Percentiles rank a stretch among this genome's conserved stretches.
Conservation (phyloP, 2,797 vertebrate species). For the Pangasius krempfi region DNA sequence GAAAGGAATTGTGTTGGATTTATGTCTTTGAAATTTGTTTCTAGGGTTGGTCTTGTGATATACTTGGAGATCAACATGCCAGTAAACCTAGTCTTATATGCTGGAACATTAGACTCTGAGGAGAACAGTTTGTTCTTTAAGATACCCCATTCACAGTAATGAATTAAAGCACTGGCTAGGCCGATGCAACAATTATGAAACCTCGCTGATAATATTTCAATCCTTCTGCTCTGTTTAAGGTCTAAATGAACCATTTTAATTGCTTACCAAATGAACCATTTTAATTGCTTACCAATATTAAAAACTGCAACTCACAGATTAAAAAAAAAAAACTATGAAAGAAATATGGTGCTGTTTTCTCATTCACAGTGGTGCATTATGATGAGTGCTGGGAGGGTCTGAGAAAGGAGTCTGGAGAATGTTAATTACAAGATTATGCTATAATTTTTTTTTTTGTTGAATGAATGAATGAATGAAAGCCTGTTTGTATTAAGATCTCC, state of each 20-base stretch:
- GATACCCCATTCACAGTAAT: too few species aligned
- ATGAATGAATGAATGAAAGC: slow-evolving; percentile 58
- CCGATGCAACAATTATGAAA: background rate
- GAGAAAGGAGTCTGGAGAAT: slow-evolving; percentile 13
- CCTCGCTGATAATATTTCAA: background rate
- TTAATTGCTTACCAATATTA: background rate
- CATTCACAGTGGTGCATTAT: background rate
- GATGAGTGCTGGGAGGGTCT: slow-evolving; percentile 13
- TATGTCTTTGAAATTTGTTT: background rate
- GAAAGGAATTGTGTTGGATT: slow-evolving; percentile 14
- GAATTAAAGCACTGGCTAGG: background rate
- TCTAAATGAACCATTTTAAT: background rate
- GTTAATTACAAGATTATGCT: slow-evolving; percentile 58
- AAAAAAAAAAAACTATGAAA: background rate
- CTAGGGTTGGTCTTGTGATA: background rate
- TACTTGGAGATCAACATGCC: slow-evolving; percentile 2
- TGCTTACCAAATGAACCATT: background rate
- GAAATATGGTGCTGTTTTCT: background rate
- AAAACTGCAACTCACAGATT: background rate
- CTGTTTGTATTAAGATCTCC: slow-evolving; percentile 44
- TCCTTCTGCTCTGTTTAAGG: background rate
- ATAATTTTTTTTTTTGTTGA: slow-evolving; percentile 53
- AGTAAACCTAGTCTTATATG: background rate
- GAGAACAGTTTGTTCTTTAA: background rate
- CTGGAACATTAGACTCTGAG: background rate